Evolutionary conservation across 1,140 invertebrate species (phyloP), one percentile per base, ranked within the genome.

Genomic region (Penaeus indicus): DNA sequence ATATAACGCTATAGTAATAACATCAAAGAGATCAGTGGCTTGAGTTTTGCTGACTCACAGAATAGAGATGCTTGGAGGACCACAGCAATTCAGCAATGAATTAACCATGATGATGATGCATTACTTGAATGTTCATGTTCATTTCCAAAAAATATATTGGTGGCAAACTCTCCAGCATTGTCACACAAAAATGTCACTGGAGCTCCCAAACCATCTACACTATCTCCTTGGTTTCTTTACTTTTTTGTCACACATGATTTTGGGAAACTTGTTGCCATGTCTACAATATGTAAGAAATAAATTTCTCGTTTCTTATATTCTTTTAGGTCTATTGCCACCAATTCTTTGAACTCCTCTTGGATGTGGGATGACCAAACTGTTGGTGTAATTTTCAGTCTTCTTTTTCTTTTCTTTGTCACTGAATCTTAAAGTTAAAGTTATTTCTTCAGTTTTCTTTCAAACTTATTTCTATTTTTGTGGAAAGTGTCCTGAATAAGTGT

Each of bases 51-150:
- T n/a, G n/a, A n/a, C n/a, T n/a, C n/a, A n/a, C n/a, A n/a, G n/a
- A n/a, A n/a, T n/a, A n/a, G n/a, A n/a, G n/a, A n/a, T n/a, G n/a
- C n/a, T n/a, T n/a, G n/a, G n/a, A n/a, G n/a, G n/a, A n/a, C n/a
- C n/a, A n/a, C n/a, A n/a, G n/a, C n/a, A n/a, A n/a, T n/a, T n/a
- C n/a, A n/a, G n/a, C n/a, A n/a, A n/a, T n/a, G n/a, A n/a, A n/a
- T n/a, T n/a, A n/a, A n/a, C n/a, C n/a, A n/a, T n/a, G n/a, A n/a
- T n/a, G n/a, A n/a, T n/a, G n/a, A 18, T 78, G 77, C 77, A 78
- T 78, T 38, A 78, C 77, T 78, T 78, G 8, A 78, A 47, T 78
- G 77, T 78, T 78, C 77, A 78, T 32, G 42, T 78, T 32, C 25
- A 78, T 78, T 78, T 78, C 77, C 25, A 78, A 19, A 38, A 38